These are phyloP conservation scores for Cynocephalus volans DNA, from an alignment of 2,113 vertebrate species.

Conservation along the genomic window DNA sequence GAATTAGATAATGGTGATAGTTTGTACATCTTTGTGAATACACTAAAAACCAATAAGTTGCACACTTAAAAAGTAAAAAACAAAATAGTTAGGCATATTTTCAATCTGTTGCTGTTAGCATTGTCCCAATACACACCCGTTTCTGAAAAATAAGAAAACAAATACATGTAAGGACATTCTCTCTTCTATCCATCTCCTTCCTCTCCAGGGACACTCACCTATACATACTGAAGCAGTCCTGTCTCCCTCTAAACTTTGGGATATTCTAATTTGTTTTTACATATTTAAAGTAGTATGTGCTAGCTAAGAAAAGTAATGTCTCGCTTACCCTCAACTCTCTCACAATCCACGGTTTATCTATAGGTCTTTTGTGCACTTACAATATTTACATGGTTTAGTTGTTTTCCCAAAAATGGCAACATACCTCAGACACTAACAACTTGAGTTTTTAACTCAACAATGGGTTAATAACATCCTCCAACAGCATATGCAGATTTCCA, in stretches of 20 bases:
- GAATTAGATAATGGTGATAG: neutral
- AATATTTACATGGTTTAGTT: neutral
- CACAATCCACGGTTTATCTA: conserved; percentile 13
- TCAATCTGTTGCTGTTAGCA: neutral
- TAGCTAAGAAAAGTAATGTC: conserved; percentile 12
- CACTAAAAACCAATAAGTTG: neutral
- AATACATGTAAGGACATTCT: neutral
- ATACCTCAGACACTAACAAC: neutral
- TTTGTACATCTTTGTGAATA: neutral
- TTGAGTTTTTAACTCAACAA: neutral
- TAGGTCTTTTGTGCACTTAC: neutral
- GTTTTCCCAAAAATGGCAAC: conserved; percentile 15
- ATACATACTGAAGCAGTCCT: neutral
- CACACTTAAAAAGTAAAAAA: neutral
- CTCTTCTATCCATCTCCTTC: neutral
- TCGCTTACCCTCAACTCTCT: neutral
- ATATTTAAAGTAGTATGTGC: neutral
- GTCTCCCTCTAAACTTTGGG: neutral
- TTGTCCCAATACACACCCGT: neutral
- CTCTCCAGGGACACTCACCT: conserved; percentile 20
- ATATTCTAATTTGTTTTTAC: neutral
- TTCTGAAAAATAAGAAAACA: neutral
- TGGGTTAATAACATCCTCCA: neutral
- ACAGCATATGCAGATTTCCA: neutral
- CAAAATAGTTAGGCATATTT: neutral